A percentile compares a stretch with the other conserved stretches of the same genome.
These are phyloP conservation scores for Sphinx pinastri DNA, from an alignment of 2,888 invertebrate genomes.

Conservation along the genomic window DNA sequence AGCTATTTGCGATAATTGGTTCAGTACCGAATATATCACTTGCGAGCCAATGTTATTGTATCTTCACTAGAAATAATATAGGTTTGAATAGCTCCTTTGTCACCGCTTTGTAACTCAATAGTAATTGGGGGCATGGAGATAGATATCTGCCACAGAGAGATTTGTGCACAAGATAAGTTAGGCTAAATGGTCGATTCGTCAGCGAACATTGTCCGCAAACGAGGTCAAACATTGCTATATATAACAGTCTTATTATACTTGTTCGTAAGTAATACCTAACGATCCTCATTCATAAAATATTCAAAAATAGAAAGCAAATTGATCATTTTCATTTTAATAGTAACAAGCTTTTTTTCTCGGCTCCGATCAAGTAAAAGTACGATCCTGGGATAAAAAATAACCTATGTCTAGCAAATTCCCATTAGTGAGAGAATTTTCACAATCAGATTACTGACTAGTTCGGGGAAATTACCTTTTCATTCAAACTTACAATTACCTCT, in stretches of 20 bases:
- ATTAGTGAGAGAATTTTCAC: too few relatives aligned
- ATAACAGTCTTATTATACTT: conserved; percentile 12
- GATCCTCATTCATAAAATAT: conserved; percentile 6
- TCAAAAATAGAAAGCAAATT: not conserved
- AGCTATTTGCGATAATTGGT: not conserved
- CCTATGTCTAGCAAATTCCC: too few relatives aligned
- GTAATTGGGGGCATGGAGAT: conserved; percentile 16
- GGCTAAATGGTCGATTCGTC: conserved; percentile 24
- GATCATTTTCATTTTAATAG: not conserved
- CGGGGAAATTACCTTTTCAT: too few relatives aligned
- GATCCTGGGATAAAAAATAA: too few relatives aligned
- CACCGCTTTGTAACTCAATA: conserved; percentile 1
- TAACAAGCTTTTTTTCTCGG: not conserved
- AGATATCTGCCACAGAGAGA: conserved; percentile 17
- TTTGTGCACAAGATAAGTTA: conserved; percentile 21
- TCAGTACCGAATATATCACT: not conserved
- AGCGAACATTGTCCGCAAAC: conserved; percentile 20
- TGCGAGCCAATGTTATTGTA: not conserved
- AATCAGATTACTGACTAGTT: too few relatives aligned
- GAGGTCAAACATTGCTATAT: conserved; percentile 21
- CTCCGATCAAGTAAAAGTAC: too few relatives aligned
- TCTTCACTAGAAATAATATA: not conserved
- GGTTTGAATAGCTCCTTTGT: conserved; percentile 2
- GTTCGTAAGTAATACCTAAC: conserved; percentile 3
- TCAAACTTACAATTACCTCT: too few relatives aligned